These are phyloP conservation scores for Brienomyrus longianalis DNA, from an alignment of 2,113 vertebrate genomes.

Conservation along the genomic window DNA sequence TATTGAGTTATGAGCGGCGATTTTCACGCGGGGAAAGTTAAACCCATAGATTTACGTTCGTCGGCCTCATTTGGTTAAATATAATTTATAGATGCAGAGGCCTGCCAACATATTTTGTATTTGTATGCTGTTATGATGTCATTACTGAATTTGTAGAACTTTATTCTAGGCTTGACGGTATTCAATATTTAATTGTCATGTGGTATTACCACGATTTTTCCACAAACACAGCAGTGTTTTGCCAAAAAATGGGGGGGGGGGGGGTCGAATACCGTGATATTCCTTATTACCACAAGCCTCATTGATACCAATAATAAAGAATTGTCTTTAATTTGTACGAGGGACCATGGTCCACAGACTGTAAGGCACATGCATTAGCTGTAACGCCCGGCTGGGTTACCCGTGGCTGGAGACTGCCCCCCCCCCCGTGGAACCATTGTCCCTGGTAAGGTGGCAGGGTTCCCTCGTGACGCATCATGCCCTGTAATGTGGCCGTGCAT, in stretches of 20 bases:
- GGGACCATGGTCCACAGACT: background rate
- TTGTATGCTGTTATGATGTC: background rate
- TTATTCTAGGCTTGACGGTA: background rate
- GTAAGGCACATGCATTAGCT: background rate
- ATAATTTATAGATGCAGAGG: background rate
- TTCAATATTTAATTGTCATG: background rate
- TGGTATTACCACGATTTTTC: no score
- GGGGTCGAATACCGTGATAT: background rate
- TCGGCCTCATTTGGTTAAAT: background rate
- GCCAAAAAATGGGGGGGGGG: no score
- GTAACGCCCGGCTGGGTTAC: background rate
- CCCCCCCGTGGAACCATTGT: background rate
- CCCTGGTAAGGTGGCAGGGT: background rate
- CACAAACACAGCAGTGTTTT: no score
- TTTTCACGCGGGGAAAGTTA: background rate
- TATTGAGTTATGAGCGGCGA: background rate
- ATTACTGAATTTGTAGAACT: background rate
- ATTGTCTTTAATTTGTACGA: background rate
- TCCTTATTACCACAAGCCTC: background rate
- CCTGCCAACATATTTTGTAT: background rate
- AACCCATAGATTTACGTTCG: background rate
- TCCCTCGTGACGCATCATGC: background rate
- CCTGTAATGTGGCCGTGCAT: background rate
- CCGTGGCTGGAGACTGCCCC: background rate
- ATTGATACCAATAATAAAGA: background rate